Evolutionary conservation across 2,888 invertebrate species (phyloP).

Genomic region (Drosophila demipolita): DNA sequence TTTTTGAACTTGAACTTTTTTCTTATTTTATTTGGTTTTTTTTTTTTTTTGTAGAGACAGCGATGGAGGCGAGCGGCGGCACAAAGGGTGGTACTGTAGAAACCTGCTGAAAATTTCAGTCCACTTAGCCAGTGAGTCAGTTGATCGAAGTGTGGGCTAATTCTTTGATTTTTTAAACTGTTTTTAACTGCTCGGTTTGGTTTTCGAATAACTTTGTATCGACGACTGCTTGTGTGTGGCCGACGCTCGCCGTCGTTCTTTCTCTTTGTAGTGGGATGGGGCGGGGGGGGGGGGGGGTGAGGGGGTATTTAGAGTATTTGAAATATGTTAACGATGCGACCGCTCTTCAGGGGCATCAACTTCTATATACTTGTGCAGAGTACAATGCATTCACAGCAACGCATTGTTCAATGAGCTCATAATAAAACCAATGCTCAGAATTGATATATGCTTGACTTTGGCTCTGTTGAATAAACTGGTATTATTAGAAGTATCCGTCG

Average conservation of each 20-base stretch:
- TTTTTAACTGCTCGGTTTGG: constrained; percentile 10
- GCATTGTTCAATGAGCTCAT: neutral
- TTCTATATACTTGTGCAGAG: constrained; percentile 4
- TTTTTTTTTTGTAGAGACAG: neutral
- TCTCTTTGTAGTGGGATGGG: too few relatives aligned
- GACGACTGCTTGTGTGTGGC: constrained; percentile 28
- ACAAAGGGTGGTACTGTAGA: constrained; percentile 7
- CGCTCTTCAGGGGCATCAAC: constrained; percentile 29
- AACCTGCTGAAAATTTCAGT: constrained; percentile 46
- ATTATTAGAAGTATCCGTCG: neutral
- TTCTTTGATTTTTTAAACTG: constrained; percentile 24
- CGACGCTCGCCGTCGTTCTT: constrained; percentile 6
- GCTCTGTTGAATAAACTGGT: neutral
- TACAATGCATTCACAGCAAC: neutral
- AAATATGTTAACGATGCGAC: constrained; percentile 52
- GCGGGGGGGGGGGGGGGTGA: neutral
- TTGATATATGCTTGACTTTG: neutral
- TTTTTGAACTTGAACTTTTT: constrained; percentile 72
- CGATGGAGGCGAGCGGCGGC: neutral
- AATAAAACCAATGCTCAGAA: neutral
- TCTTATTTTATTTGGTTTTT: neutral
- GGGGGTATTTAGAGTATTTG: constrained; percentile 27
- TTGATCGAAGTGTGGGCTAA: constrained; percentile 40
- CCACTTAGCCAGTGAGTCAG: constrained; percentile 23
- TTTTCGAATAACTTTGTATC: constrained; percentile 22